Evolutionary conservation across 1,140 invertebrate species (phyloP).

Genomic region (Maniola jurtina): DNA sequence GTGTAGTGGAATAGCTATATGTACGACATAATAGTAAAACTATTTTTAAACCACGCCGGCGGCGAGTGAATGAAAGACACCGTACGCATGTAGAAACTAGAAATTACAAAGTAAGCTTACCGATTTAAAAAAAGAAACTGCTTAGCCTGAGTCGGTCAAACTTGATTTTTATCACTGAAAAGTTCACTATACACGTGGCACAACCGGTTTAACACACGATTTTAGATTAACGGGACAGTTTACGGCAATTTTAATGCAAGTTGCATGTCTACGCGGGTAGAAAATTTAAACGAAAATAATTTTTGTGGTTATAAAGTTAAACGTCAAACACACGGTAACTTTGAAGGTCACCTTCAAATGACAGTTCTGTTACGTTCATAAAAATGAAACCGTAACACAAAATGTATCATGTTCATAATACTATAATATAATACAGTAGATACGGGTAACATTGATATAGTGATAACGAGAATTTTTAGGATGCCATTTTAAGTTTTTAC

Average conservation of each 20-base stretch:
- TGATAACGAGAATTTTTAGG: too few relatives aligned
- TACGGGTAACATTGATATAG: too few relatives aligned
- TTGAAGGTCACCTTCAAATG: conserved; percentile 72
- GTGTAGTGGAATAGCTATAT: conserved; percentile 5
- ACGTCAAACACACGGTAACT: conserved; percentile 56
- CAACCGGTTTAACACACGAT: conserved; percentile 36
- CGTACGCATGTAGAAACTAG: conserved; percentile 16
- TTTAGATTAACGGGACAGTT: conserved; percentile 41
- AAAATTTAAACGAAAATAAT: conserved; percentile 62
- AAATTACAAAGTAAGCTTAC: conserved; percentile 56
- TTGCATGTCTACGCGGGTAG: conserved; percentile 69
- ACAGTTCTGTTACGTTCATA: conserved; percentile 15
- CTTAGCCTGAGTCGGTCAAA: conserved; percentile 31
- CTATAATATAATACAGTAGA: too few relatives aligned
- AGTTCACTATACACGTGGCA: conserved; percentile 52
- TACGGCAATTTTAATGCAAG: conserved; percentile 46
- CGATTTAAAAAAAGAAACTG: conserved; percentile 41
- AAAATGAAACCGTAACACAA: too few relatives aligned
- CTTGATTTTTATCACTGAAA: conserved; percentile 54
- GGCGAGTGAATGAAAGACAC: conserved; percentile 41
- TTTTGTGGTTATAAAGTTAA: conserved; percentile 47
- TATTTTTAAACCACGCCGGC: conserved; percentile 57
- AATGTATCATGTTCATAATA: too few relatives aligned
- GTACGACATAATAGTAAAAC: conserved; percentile 25
- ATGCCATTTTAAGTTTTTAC: too few relatives aligned